These are phyloP conservation scores for Typhlichthys subterraneus DNA, from an alignment of 2,797 vertebrate species.

Conservation along the genomic window DNA sequence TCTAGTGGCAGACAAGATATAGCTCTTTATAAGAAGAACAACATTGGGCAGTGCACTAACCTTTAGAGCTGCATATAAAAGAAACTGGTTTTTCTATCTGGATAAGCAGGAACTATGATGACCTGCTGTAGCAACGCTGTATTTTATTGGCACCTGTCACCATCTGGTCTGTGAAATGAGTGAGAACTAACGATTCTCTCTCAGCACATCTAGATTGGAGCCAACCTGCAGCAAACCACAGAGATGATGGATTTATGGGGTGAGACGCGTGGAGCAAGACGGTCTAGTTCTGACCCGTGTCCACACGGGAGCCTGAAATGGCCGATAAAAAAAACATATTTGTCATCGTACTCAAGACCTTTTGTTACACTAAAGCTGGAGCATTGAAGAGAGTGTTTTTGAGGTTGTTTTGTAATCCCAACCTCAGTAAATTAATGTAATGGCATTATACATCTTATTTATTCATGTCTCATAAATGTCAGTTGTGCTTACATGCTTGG, in stretches of 20 bases:
- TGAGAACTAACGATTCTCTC: slow-evolving; percentile 39
- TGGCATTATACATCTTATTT: slow-evolving; percentile 46
- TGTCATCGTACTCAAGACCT: slow-evolving; percentile 45
- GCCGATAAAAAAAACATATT: slow-evolving; percentile 52
- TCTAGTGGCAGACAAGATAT: no score
- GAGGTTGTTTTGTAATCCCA: no score
- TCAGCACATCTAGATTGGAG: slow-evolving; percentile 41
- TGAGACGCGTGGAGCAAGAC: slow-evolving; percentile 50
- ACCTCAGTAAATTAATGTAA: slow-evolving; percentile 5
- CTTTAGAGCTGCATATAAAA: no score
- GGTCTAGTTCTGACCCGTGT: slow-evolving; percentile 49
- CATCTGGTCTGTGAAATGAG: slow-evolving; percentile 43
- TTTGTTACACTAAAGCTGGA: neutral
- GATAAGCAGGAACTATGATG: no score
- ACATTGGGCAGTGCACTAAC: no score
- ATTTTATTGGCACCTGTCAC: slow-evolving; percentile 56
- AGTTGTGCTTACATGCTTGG: slow-evolving; percentile 52
- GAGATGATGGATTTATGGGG: slow-evolving; percentile 60
- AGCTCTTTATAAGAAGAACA: no score
- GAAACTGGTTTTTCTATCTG: no score
- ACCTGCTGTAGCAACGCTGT: slow-evolving; percentile 6
- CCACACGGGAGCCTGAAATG: slow-evolving; percentile 32
- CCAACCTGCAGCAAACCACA: slow-evolving; percentile 31
- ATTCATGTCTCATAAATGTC: slow-evolving; percentile 60
- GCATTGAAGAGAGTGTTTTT: no score